Evolutionary conservation across 2,797 vertebrate species (phyloP), one percentile per base, ranked within the genome.

Genomic region (Sebastes iracundus): DNA sequence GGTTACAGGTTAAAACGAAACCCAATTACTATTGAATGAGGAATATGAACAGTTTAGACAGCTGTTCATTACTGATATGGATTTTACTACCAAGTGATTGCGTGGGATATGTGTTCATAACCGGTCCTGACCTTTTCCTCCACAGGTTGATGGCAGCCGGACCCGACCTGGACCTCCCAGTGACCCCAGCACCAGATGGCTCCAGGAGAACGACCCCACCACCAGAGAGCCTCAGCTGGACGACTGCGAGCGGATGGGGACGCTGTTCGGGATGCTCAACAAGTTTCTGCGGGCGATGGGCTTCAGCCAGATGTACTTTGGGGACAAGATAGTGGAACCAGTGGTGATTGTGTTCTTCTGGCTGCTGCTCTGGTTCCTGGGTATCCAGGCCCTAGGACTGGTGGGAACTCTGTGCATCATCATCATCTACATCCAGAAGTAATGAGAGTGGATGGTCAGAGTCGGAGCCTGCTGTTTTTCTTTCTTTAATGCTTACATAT

Each of bases 371-470:
- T 98, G 98, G 97, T 99, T 99, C 90, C 96, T 99, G 61, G 98
- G 98, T 10, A 92, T 99, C 16, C 98, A 98, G 92, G 97, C 98
- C 27, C 94, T 99, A 60, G 97, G 97, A 76, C 96, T 99, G 11
- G 98, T 99, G 80, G 97, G 97, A 83, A 97, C 97, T 80, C 94
- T 99, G 84, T 99, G 98, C 95, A 97, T 99, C 91, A 97, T 99
- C 87, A 98, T 99, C 93, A 97, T 99, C 95, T 99, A 97, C 90
- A 97, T 99, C 76, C 98, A 99, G 81, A 97, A 99, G 89, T 97
- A 94, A 88, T 6, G 9, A 46, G 16, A 61, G 35, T 7, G 3
- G 71, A 42, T 1, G 2, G 7, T 38, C 28, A 5, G 63, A 61
- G 56, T 38, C 0, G n/a, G 35, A 55, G 77, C 56, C 68, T 55